A percentile compares a stretch with the other conserved stretches of the same genome.
Evolutionary conservation across 2,888 invertebrate species (phyloP).

Genomic region (Spodoptera littoralis): DNA sequence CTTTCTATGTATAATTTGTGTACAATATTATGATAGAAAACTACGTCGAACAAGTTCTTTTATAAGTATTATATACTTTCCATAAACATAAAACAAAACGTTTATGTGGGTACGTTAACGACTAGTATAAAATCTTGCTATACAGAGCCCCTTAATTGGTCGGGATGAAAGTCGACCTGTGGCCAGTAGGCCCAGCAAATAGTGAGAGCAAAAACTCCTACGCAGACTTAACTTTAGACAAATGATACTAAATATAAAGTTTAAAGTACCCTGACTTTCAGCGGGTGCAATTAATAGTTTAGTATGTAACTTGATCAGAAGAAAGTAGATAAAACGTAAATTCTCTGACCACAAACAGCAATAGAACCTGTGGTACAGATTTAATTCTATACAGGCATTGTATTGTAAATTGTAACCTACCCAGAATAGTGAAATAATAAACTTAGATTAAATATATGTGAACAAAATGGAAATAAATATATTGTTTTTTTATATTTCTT

Average conservation of each 20-base stretch:
- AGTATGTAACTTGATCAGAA: too few species aligned
- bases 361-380: too few species aligned
- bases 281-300: neutral
- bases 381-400: too few species aligned
- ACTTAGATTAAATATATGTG: too few species aligned
- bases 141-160: constrained; percentile 46
- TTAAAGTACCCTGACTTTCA: neutral
- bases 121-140: constrained; percentile 42
- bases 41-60: constrained; percentile 21
- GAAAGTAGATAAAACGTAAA: too few species aligned
- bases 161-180: constrained; percentile 37
- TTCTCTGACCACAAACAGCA: too few species aligned
- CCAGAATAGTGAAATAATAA: too few species aligned
- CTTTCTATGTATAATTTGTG: too few species aligned
- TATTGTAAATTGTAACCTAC: too few species aligned
- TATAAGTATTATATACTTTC: constrained; percentile 1
- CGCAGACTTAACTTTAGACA: constrained; percentile 22
- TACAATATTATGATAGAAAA: constrained; percentile 16
- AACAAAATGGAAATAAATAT: too few species aligned
- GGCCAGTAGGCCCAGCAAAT: constrained; percentile 3
- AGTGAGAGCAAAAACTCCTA: constrained; percentile 50
- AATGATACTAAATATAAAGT: constrained; percentile 24
- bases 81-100: constrained; percentile 50
- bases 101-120: constrained; percentile 36
- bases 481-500: too few species aligned